A percentile compares a stretch with the other conserved stretches of the same genome.
Evolutionary conservation across 2,113 vertebrate genomes (phyloP).

Genomic region (Jacana jacana): DNA sequence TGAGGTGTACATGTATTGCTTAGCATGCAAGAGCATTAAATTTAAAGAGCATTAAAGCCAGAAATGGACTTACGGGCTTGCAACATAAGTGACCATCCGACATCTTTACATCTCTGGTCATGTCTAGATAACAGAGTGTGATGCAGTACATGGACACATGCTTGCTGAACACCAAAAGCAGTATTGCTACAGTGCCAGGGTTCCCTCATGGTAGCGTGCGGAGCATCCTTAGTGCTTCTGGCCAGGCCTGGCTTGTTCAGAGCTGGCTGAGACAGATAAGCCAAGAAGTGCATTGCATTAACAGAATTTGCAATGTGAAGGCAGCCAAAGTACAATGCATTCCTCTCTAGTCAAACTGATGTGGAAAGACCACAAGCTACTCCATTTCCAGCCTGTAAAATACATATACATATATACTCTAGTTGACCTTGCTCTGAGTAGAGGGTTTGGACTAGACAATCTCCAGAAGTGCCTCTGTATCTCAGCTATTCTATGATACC

Average conservation of each 20-base stretch:
- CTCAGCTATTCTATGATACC: background rate
- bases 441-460: background rate
- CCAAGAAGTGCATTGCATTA: background rate
- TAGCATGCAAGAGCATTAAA: background rate
- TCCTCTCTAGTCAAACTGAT: background rate
- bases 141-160: background rate
- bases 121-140: background rate
- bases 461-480: background rate
- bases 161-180: background rate
- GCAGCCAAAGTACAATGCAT: background rate
- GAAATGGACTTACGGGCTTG: background rate
- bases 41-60: no score
- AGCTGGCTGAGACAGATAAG: background rate
- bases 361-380: background rate
- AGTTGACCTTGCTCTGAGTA: background rate
- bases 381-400: background rate
- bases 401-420: background rate
- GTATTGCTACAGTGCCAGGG: background rate
- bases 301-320: background rate
- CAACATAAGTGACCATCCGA: rapidly evolving
- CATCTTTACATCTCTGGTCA: background rate
- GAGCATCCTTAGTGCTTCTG: background rate
- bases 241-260: background rate
- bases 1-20: background rate
- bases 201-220: rapidly evolving